Conservation (phyloP, 2,113 vertebrate genomes). For the Myanophis thanlyinensis region DNA sequence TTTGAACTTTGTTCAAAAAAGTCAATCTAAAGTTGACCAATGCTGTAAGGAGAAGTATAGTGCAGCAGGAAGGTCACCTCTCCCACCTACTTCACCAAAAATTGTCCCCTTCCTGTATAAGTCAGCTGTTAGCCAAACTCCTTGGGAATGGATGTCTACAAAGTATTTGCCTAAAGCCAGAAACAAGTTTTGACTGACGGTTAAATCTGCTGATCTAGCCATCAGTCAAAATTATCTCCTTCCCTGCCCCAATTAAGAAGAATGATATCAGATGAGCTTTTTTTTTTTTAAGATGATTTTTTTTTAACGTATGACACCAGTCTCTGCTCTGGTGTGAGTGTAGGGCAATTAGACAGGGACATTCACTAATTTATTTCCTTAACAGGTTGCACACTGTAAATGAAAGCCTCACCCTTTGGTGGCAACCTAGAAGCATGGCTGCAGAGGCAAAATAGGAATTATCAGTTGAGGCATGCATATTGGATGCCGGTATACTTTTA, state of each 20-base stretch:
- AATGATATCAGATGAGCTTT: not conserved
- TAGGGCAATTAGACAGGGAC: not conserved
- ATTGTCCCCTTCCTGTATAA: not conserved
- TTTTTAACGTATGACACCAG: not conserved
- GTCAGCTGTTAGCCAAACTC: not conserved
- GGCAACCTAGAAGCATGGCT: not conserved
- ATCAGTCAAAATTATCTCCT: not conserved
- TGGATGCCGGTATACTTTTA: not conserved
- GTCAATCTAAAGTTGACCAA: not conserved
- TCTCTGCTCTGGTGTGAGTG: not conserved
- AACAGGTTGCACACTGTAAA: not conserved
- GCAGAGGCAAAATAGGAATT: not conserved
- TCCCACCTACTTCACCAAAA: not conserved
- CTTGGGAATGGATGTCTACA: not conserved
- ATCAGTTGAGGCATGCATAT: not conserved
- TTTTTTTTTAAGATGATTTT: not conserved
- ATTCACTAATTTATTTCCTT: not conserved
- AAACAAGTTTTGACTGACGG: not conserved
- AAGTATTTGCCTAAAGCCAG: not conserved
- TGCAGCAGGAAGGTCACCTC: not conserved
- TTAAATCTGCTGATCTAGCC: not conserved
- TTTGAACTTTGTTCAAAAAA: not conserved
- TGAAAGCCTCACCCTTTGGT: not conserved
- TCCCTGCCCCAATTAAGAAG: not conserved
- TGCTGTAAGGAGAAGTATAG: not conserved